These are phyloP conservation scores for Lochmaea crataegi DNA, from an alignment of 2,888 invertebrate species.

Conservation along the genomic window DNA sequence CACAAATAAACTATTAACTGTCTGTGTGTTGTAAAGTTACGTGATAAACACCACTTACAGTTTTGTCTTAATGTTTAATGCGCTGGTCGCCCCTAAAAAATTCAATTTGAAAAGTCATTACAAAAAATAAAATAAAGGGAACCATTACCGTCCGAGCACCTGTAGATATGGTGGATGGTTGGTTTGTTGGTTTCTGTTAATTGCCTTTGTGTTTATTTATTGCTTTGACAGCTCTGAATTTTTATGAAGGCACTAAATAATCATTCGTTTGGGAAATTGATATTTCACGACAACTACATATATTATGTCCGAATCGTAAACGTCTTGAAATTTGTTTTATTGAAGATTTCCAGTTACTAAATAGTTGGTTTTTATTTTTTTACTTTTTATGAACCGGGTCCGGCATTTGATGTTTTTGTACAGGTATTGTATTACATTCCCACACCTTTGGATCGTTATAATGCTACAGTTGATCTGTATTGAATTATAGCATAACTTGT, in stretches of 20 bases:
- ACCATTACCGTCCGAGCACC: conserved; percentile 42
- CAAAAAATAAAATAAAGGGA: conserved; percentile 35
- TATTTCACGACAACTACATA: conserved; percentile 41
- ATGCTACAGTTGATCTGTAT: no score
- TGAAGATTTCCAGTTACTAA: conserved; percentile 31
- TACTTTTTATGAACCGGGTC: conserved; percentile 2
- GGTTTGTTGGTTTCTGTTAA: conserved; percentile 58
- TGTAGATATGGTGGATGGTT: conserved; percentile 44
- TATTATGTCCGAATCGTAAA: conserved; percentile 38
- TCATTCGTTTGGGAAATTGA: conserved; percentile 42
- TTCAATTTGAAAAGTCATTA: conserved; percentile 34
- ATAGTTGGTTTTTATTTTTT: conserved; percentile 10
- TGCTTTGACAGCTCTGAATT: conserved; percentile 53
- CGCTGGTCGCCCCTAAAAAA: conserved; percentile 31
- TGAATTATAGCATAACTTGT: no score
- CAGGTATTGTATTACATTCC: background rate
- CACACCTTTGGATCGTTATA: background rate
- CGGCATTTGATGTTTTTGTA: background rate
- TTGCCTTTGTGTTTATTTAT: conserved; percentile 58
- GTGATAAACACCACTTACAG: background rate
- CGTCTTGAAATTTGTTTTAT: conserved; percentile 37
- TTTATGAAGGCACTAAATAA: conserved; percentile 49
- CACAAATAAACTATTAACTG: no score
- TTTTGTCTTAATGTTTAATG: conserved; percentile 3
- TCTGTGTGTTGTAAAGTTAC: no score